Evolutionary conservation across 2,888 invertebrate species (phyloP).

Genomic region (Dinocampus coccinellae): DNA sequence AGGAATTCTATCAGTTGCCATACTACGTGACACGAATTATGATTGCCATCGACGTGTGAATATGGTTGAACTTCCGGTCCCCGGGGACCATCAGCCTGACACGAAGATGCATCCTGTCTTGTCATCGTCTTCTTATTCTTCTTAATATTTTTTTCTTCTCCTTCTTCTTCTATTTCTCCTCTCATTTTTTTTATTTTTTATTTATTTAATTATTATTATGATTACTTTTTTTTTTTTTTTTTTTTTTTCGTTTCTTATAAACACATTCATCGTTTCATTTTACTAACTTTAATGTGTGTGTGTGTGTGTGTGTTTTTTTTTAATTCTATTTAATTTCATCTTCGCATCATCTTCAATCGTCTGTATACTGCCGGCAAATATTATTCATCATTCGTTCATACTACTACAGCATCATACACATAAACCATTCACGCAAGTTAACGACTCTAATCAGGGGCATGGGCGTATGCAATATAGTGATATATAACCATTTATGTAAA

Average conservation of each 20-base stretch:
- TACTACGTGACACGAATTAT: constrained; percentile 11
- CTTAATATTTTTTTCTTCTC: no score
- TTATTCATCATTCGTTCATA: not conserved
- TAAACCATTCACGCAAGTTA: constrained; percentile 7
- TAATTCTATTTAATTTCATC: not conserved
- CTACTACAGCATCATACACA: constrained; percentile 7
- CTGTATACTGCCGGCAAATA: not conserved
- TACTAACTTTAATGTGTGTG: no score
- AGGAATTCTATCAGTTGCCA: constrained; percentile 7
- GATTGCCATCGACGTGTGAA: constrained; percentile 23
- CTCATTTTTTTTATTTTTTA: no score
- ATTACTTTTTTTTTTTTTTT: not conserved
- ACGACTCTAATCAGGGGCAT: constrained; percentile 15
- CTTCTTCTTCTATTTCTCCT: not conserved
- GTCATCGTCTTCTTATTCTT: constrained; percentile 3
- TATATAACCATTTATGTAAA: not conserved
- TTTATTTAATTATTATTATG: no score
- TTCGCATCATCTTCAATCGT: not conserved
- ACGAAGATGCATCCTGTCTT: constrained; percentile 15
- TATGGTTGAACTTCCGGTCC: constrained; percentile 31
- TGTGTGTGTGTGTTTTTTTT: no score
- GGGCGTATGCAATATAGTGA: not conserved
- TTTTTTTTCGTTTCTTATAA: not conserved
- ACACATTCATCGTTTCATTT: not conserved
- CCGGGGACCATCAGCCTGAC: constrained; percentile 3